These are phyloP conservation scores for Danio aesculapii DNA, from an alignment of 2,797 vertebrate genomes.

Conservation along the genomic window DNA sequence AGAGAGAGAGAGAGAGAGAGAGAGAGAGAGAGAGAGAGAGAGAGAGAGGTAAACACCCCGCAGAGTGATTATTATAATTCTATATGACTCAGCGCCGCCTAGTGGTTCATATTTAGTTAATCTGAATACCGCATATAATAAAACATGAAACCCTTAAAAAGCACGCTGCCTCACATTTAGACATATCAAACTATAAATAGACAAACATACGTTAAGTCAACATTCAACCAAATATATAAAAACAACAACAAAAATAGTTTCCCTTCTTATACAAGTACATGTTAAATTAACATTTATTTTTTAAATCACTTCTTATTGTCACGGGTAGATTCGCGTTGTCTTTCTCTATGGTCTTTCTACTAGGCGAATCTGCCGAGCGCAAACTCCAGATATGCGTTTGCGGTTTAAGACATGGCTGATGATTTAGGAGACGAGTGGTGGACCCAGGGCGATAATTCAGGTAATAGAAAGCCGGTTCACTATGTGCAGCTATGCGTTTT, in stretches of 20 bases:
- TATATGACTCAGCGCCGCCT: slow-evolving; percentile 45
- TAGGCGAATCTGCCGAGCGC: slow-evolving; percentile 44
- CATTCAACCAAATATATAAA: neutral
- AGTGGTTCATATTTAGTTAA: slow-evolving; percentile 41
- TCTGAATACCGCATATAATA: neutral
- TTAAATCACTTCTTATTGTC: neutral
- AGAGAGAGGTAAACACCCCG: neutral
- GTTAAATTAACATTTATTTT: neutral
- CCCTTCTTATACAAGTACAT: neutral
- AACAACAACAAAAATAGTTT: neutral
- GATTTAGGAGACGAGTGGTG: slow-evolving; percentile 65
- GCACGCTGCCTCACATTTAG: neutral
- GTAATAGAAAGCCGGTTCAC: slow-evolving; percentile 13
- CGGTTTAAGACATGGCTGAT: slow-evolving; percentile 56
- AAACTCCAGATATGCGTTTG: neutral
- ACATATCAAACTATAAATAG: neutral
- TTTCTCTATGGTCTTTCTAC: neutral
- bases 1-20: neutral
- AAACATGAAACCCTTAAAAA: neutral
- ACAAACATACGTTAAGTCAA: neutral
- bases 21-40: slow-evolving; percentile 9
- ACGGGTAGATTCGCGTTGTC: slow-evolving; percentile 5
- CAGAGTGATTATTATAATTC: slow-evolving; percentile 41
- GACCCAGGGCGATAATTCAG: slow-evolving; percentile 41
- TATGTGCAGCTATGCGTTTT: neutral